Conservation (phyloP, 2,888 invertebrate genomes). For the Agonum fuliginosum region DNA sequence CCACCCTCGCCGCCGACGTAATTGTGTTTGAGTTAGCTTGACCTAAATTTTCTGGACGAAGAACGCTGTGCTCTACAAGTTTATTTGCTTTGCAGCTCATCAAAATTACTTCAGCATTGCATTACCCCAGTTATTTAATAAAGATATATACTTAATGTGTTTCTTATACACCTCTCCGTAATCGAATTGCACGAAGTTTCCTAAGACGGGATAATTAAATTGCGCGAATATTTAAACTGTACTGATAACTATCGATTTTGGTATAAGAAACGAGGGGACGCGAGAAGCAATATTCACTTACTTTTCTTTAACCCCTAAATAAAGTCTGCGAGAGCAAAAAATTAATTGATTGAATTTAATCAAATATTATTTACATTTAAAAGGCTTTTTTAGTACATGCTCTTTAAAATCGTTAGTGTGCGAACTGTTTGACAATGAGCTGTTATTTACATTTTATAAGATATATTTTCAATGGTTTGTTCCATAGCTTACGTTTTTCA, state of each 20-base stretch:
- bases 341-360: too few species aligned
- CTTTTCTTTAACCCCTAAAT: too few species aligned
- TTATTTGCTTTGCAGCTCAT: slow-evolving; percentile 54
- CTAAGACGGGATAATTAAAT: slow-evolving; percentile 19
- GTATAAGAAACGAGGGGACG: too few species aligned
- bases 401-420: too few species aligned
- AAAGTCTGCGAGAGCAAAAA: too few species aligned
- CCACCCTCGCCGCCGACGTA: slow-evolving; percentile 10
- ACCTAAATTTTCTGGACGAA: slow-evolving; percentile 55
- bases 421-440: too few species aligned
- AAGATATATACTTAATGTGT: slow-evolving; percentile 52
- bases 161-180: slow-evolving; percentile 47
- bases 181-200: slow-evolving; percentile 28
- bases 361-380: too few species aligned
- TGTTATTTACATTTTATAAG: too few species aligned
- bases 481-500: too few species aligned
- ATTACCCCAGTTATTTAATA: slow-evolving; percentile 55
- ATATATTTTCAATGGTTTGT: too few species aligned
- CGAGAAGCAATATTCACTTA: too few species aligned
- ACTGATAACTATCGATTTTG: slow-evolving; percentile 25
- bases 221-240: slow-evolving; percentile 30
- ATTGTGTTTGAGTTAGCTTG: slow-evolving; percentile 58
- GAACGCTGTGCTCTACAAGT: slow-evolving; percentile 46
- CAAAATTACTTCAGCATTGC: slow-evolving; percentile 55
- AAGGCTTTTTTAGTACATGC: too few species aligned